These are phyloP conservation scores for Melanotus villosus DNA, from an alignment of 2,888 invertebrate species.

Conservation along the genomic window DNA sequence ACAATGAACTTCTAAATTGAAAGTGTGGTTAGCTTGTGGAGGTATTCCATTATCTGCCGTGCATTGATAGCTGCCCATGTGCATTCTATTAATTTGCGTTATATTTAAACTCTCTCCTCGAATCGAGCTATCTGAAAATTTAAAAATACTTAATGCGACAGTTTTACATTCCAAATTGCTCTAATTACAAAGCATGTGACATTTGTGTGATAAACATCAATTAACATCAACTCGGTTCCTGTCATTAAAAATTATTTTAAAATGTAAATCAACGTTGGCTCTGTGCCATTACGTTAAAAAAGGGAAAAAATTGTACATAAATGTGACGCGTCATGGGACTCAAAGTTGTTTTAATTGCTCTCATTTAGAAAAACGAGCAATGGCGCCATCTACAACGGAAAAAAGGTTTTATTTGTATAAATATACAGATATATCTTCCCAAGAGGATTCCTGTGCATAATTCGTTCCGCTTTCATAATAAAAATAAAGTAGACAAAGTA, in stretches of 20 bases:
- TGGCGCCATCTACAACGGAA: too few species aligned
- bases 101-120: slow-evolving; percentile 85
- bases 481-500: background rate
- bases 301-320: background rate
- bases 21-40: slow-evolving; percentile 85
- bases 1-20: slow-evolving; percentile 92
- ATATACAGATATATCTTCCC: background rate
- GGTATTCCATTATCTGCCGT: slow-evolving; percentile 90
- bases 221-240: background rate
- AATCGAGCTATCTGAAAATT: slow-evolving; percentile 76
- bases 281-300: background rate
- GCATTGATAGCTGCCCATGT: slow-evolving; percentile 84
- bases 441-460: background rate
- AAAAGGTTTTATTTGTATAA: too few species aligned
- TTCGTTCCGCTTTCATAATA: background rate
- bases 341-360: too few species aligned
- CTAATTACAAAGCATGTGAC: background rate
- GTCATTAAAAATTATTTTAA: background rate
- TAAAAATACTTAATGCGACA: too few species aligned
- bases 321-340: too few species aligned
- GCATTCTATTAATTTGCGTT: slow-evolving; percentile 80
- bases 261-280: background rate
- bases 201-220: background rate
- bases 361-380: too few species aligned
- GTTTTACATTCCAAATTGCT: background rate